Evolutionary conservation across 2,113 vertebrate species (phyloP).

Genomic region (Excalfactoria chinensis): DNA sequence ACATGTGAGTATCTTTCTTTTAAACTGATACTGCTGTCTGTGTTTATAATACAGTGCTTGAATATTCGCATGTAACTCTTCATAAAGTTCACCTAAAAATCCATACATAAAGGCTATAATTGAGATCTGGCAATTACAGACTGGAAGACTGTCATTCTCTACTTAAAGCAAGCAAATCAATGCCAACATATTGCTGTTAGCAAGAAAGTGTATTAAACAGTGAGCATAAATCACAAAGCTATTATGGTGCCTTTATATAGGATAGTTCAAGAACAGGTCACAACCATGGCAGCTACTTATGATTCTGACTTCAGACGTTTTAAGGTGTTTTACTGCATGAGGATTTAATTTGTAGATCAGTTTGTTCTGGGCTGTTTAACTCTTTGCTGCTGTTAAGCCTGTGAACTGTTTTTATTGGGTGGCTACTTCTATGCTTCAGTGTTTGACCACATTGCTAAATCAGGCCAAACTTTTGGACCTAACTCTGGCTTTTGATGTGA

Average conservation of each 20-base stretch:
- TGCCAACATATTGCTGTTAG: constrained; percentile 41
- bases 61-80: constrained; percentile 37
- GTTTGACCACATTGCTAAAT: neutral
- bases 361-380: neutral
- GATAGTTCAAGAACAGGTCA: constrained; percentile 8
- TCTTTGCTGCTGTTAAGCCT: neutral
- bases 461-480: neutral
- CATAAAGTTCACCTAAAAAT: constrained; percentile 11
- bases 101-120: neutral
- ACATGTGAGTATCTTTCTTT: neutral
- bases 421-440: neutral
- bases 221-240: constrained; percentile 23
- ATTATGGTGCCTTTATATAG: neutral
- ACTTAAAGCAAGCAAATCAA: neutral
- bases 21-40: neutral
- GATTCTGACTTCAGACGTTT: neutral
- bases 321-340: neutral
- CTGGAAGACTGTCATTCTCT: constrained; percentile 27
- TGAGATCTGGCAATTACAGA: constrained; percentile 29
- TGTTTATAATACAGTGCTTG: neutral
- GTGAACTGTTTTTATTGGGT: neutral
- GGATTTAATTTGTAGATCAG: neutral
- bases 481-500: neutral
- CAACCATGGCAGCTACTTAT: neutral
- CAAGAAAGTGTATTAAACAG: constrained; percentile 18